Evolutionary conservation across 1,140 invertebrate species (phyloP), one percentile per base, ranked within the genome.

Genomic region (Diorhabda elongata): DNA sequence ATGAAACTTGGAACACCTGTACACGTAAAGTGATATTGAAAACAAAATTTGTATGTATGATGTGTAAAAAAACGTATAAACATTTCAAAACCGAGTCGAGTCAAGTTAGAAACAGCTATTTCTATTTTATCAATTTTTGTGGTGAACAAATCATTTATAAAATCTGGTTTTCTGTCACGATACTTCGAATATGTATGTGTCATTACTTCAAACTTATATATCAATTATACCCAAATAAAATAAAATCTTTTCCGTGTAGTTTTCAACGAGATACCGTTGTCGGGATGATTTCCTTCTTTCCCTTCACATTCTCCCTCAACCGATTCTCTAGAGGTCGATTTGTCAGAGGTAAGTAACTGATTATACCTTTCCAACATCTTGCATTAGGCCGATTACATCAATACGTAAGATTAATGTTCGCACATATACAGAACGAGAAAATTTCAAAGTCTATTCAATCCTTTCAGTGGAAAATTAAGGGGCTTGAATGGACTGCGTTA

Each of bases 331-430:
- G 69, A 67, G 71, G 66, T 70, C 66, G 58, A 70, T 73, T 73
- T 70, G 69, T 73, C 71, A 73, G 64, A 64, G 59, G 69, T 73
- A 73, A 73, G 69, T 73, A 73, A 70, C 68, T 70, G 71, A 70
- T 73, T 70, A 69, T 60, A 66, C 69, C 61, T 66, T 67, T 70
- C 66, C 69, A 64, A 58, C 65, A 52, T 64, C 59, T 52, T 68
- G 71, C 71, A 70, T 73, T 70, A 73, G 71, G 57, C 60, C 68
- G 71, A 73, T 73, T 73, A 73, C 68, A 73, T 73, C 71, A 70
- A 70, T 73, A 73, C 63, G 65, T 62, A 73, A 73, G 71, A 73
- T 73, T 73, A 70, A 73, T 73, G 69, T 62, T 6, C 63, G 62
- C 65, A 70, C 69, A 73, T 70, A 61, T 47, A 59, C 42, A 67